Evolutionary conservation across 1,140 invertebrate species (phyloP).

Genomic region (Drosophila pseudoobscura): DNA sequence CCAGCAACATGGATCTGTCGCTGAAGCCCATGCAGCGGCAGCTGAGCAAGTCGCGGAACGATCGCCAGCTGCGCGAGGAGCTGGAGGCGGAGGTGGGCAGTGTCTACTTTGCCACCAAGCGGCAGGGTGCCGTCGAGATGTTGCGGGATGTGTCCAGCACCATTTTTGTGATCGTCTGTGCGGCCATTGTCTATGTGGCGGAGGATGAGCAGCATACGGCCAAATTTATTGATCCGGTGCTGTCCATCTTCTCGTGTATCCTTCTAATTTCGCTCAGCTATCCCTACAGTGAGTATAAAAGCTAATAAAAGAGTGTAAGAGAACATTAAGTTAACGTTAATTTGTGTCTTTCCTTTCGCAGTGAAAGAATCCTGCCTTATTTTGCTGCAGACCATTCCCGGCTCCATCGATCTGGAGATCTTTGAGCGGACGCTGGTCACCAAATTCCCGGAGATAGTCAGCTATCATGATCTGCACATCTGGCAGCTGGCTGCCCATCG

Average conservation of each 20-base stretch:
- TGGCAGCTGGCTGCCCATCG: conserved; percentile 90
- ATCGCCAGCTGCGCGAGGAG: conserved; percentile 67
- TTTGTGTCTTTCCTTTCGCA: conserved; percentile 72
- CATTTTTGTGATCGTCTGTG: conserved; percentile 88
- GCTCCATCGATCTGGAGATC: conserved; percentile 89
- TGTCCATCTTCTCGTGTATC: conserved; percentile 88
- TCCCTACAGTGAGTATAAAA: conserved; percentile 87
- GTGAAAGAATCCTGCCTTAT: conserved; percentile 91
- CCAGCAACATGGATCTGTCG: conserved; percentile 81
- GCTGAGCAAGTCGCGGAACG: conserved; percentile 80
- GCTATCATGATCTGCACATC: conserved; percentile 92
- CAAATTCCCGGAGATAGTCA: conserved; percentile 91
- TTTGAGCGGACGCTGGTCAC: conserved; percentile 87
- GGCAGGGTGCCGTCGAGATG: conserved; percentile 85
- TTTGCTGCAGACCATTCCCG: conserved; percentile 91
- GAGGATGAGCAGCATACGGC: conserved; percentile 85
- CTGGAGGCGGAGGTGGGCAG: conserved; percentile 68
- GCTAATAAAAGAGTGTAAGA: background rate
- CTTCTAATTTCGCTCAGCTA: conserved; percentile 87
- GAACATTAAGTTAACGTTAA: background rate
- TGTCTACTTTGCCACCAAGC: conserved; percentile 72
- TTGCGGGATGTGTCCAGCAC: conserved; percentile 87
- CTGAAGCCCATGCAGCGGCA: conserved; percentile 84
- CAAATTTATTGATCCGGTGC: conserved; percentile 89
- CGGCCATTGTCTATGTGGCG: conserved; percentile 87